These are phyloP conservation scores for Acronicta aceris DNA, from an alignment of 2,888 invertebrate species.

Conservation along the genomic window DNA sequence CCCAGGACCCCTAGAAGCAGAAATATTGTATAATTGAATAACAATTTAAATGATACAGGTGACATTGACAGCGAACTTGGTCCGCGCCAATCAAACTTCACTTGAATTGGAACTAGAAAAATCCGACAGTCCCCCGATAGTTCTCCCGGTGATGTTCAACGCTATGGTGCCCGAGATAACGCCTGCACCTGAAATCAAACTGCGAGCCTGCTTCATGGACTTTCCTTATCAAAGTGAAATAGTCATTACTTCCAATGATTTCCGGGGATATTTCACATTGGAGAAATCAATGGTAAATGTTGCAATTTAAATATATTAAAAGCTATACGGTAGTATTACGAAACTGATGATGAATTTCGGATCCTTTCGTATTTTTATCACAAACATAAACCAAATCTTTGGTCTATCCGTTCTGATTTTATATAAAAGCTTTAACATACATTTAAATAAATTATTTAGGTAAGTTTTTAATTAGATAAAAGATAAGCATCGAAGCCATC, in stretches of 20 bases:
- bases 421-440: too few relatives aligned
- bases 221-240: slow-evolving; percentile 86
- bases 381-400: too few relatives aligned
- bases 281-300: slow-evolving; percentile 44
- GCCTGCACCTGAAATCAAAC: slow-evolving; percentile 84
- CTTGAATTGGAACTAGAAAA: slow-evolving; percentile 89
- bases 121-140: slow-evolving; percentile 86
- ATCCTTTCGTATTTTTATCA: too few relatives aligned
- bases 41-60: slow-evolving; percentile 77
- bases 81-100: slow-evolving; percentile 80
- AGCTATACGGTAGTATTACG: too few relatives aligned
- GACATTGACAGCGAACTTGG: slow-evolving; percentile 86
- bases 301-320: too few relatives aligned
- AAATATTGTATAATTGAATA: too few relatives aligned
- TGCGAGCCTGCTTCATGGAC: slow-evolving; percentile 90
- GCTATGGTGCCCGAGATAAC: slow-evolving; percentile 85
- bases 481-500: too few relatives aligned
- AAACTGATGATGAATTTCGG: too few relatives aligned
- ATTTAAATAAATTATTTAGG: not conserved
- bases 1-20: too few relatives aligned
- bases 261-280: slow-evolving; percentile 75
- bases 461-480: too few relatives aligned
- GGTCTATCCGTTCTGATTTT: too few relatives aligned
- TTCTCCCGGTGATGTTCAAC: slow-evolving; percentile 85
- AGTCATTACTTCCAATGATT: slow-evolving; percentile 79